These are phyloP conservation scores for Oncorhynchus kisutch DNA, from an alignment of 2,113 vertebrate species.

Conservation along the genomic window DNA sequence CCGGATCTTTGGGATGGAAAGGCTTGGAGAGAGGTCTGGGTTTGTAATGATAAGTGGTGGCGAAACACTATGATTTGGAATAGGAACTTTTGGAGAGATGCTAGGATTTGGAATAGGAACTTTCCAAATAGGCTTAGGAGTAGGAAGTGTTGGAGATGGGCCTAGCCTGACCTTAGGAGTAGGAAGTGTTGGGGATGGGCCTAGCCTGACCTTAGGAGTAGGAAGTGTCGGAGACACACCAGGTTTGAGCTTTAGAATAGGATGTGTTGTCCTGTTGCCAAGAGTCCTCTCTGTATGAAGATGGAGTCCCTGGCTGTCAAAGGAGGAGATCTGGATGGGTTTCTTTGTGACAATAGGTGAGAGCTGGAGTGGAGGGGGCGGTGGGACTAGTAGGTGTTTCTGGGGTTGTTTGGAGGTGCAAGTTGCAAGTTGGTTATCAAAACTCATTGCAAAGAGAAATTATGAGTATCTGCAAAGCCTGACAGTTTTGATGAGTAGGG, in stretches of 20 bases:
- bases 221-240: conserved; percentile 18
- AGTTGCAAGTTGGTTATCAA: conserved; percentile 44
- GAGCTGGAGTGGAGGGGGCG: conserved; percentile 55
- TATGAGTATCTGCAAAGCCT: conserved; percentile 16
- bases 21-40: conserved; percentile 40
- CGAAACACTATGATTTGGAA: conserved; percentile 41
- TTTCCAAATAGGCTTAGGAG: conserved; percentile 14
- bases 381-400: conserved; percentile 29
- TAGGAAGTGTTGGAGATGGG: conserved; percentile 23
- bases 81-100: conserved; percentile 27
- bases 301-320: conserved; percentile 54
- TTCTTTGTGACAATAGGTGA: conserved; percentile 71
- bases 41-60: conserved; percentile 29
- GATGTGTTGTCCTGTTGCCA: conserved; percentile 43
- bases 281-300: conserved; percentile 20
- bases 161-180: conserved; percentile 22
- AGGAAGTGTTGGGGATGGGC: background rate
- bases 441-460: conserved; percentile 55
- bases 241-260: conserved; percentile 46
- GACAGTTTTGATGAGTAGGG: background rate
- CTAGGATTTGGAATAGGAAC: conserved; percentile 37
- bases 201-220: background rate
- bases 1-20: conserved; percentile 40
- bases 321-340: conserved; percentile 68
- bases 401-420: conserved; percentile 39